phyloP scores from a whole-genome alignment of 2,888 invertebrate genomes.

The Pasiphila rectangulata region DNA sequence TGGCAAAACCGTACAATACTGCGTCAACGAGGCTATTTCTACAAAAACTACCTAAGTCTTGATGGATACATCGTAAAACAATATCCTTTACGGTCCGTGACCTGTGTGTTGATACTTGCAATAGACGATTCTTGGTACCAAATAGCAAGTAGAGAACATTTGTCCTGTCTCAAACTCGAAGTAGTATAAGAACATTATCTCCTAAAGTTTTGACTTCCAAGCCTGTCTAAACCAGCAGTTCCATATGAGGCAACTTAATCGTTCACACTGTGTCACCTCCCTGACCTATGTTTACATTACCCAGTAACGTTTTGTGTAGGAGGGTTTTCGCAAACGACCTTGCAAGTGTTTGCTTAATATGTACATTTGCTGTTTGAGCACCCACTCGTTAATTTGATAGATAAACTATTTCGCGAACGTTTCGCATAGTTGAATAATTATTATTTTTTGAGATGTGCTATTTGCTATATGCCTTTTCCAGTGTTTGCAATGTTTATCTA shows the following conservation, averaged over 20 bases:
- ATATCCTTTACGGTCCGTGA: too few species aligned
- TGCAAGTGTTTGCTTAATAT: slow-evolving; percentile 19
- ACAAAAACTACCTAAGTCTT: too few species aligned
- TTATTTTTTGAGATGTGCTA: not conserved
- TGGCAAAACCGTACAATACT: too few species aligned
- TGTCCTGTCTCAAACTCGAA: too few species aligned
- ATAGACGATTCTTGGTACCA: too few species aligned
- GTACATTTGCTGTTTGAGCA: slow-evolving; percentile 18
- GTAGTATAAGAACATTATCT: too few species aligned
- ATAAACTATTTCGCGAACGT: slow-evolving; percentile 9
- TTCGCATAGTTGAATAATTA: slow-evolving; percentile 10
- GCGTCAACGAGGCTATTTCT: too few species aligned
- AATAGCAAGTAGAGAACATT: too few species aligned
- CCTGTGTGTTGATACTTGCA: too few species aligned
- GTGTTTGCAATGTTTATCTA: not conserved
- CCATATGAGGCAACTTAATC: slow-evolving; percentile 2
- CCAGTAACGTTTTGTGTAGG: slow-evolving; percentile 15
- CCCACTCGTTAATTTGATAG: slow-evolving; percentile 24
- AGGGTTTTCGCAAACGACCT: slow-evolving; percentile 20
- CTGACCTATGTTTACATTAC: slow-evolving; percentile 24
- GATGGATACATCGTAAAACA: too few species aligned
- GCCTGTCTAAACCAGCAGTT: not conserved
- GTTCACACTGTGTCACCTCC: slow-evolving; percentile 19
- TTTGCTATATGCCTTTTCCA: not conserved
- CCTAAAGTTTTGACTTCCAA: too few species aligned